Evolutionary conservation across 2,797 vertebrate genomes (phyloP).

Genomic region (Arctocebus calabarensis): DNA sequence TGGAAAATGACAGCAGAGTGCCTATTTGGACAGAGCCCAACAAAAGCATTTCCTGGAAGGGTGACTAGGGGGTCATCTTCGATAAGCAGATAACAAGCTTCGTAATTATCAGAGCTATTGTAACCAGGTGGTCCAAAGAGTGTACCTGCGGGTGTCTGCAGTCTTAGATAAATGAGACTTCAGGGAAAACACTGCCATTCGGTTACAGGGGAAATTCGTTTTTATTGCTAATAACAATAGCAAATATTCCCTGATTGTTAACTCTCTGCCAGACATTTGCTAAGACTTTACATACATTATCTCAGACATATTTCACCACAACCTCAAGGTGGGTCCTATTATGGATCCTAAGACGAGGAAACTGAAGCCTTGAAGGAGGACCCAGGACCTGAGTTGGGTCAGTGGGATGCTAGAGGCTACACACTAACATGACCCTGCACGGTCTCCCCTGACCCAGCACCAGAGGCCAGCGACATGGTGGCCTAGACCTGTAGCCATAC

Average conservation of each 20-base stretch:
- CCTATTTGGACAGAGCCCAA: slow-evolving; percentile 37
- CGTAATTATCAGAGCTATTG: neutral
- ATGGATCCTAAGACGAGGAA: neutral
- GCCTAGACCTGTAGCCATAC: neutral
- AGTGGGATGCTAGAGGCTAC: rapidly evolving
- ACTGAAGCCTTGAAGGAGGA: neutral
- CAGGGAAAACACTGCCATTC: neutral
- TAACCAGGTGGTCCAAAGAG: neutral
- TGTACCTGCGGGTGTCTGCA: neutral
- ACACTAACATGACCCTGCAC: neutral
- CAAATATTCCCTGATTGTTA: neutral
- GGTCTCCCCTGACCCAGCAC: neutral
- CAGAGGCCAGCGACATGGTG: neutral
- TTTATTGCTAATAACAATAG: neutral
- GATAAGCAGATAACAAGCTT: slow-evolving; percentile 5
- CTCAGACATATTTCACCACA: neutral
- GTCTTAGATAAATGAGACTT: slow-evolving; percentile 2
- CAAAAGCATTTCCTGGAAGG: slow-evolving; percentile 25
- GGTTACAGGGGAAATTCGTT: neutral
- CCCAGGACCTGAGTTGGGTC: too few species aligned
- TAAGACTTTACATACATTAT: neutral
- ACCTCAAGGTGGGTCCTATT: rapidly evolving
- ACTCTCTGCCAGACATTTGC: neutral
- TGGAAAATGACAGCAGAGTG: slow-evolving; percentile 45
- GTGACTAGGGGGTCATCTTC: neutral